Conservation (phyloP, 2,888 invertebrate species). For the Nemotelus pantherinus region DNA sequence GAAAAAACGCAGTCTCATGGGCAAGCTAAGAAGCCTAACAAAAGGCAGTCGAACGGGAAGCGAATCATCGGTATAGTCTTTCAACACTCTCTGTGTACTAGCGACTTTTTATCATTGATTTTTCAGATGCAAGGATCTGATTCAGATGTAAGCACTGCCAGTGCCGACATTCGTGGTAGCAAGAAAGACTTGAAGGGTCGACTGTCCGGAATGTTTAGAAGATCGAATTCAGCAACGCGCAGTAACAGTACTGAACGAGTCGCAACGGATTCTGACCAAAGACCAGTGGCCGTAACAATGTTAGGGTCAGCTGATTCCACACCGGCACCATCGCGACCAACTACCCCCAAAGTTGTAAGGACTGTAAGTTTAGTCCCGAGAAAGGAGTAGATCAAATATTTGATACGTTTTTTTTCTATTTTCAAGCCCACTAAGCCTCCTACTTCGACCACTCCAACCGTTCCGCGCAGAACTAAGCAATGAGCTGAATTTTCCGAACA, state of each 20-base stretch:
- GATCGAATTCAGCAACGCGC: slow-evolving; percentile 72
- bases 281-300: slow-evolving; percentile 67
- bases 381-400: not conserved
- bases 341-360: slow-evolving; percentile 60
- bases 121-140: slow-evolving; percentile 72
- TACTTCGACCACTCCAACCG: slow-evolving; percentile 61
- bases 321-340: slow-evolving; percentile 59
- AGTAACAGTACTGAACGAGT: slow-evolving; percentile 69
- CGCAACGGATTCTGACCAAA: slow-evolving; percentile 62
- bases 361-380: slow-evolving; percentile 32
- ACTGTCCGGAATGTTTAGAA: slow-evolving; percentile 84
- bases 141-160: slow-evolving; percentile 75
- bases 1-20: slow-evolving; percentile 82
- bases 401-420: slow-evolving; percentile 20
- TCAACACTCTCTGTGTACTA: not conserved
- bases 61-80: slow-evolving; percentile 61
- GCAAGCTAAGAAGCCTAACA: slow-evolving; percentile 84
- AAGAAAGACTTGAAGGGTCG: slow-evolving; percentile 83
- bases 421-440: slow-evolving; percentile 61
- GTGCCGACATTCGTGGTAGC: slow-evolving; percentile 68
- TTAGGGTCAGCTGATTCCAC: slow-evolving; percentile 61
- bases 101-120: not conserved
- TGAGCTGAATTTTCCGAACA: no score
- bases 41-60: slow-evolving; percentile 71
- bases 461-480: slow-evolving; percentile 55